A percentile compares a stretch with the other conserved stretches of the same genome.
Evolutionary conservation across 2,113 vertebrate species (phyloP).

Genomic region (Cyprinus carpio): DNA sequence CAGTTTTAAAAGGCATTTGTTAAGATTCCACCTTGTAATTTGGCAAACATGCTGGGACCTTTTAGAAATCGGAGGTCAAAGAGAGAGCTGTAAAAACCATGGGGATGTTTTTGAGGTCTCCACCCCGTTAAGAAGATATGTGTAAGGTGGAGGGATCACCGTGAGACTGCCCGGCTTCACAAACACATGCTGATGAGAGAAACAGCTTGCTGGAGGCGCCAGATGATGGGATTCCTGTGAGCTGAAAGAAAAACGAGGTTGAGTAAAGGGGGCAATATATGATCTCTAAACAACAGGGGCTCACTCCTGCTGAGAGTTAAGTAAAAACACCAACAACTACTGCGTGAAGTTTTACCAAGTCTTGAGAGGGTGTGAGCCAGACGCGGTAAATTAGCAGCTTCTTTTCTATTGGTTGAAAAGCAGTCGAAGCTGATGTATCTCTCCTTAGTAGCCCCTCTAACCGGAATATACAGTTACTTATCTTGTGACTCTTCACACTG

Average conservation of each 20-base stretch:
- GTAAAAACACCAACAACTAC: constrained; percentile 69
- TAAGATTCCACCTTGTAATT: not conserved
- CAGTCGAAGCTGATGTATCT: not conserved
- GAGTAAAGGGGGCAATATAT: not conserved
- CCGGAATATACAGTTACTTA: not conserved
- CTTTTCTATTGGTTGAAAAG: not conserved
- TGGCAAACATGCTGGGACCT: not conserved
- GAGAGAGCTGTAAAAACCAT: constrained; percentile 15
- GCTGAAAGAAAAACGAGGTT: constrained; percentile 10
- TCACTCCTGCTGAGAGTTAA: constrained; percentile 67
- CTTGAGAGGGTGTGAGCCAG: constrained; percentile 64
- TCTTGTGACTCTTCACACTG: constrained; percentile 64
- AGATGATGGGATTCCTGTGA: constrained; percentile 28
- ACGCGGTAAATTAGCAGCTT: constrained; percentile 56
- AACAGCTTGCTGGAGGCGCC: constrained; percentile 11
- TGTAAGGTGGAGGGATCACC: constrained; percentile 25
- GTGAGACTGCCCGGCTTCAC: constrained; percentile 6
- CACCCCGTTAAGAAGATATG: constrained; percentile 6
- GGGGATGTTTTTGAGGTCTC: not conserved
- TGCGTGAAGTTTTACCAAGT: constrained; percentile 67
- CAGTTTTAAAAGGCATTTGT: no score
- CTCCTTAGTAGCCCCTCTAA: no score
- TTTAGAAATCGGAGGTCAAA: not conserved
- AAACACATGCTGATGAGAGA: constrained; percentile 34
- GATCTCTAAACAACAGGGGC: constrained; percentile 35